Base-by-base conservation (phyloP, 2,888 invertebrate species). In the Perdita meconis region DNA sequence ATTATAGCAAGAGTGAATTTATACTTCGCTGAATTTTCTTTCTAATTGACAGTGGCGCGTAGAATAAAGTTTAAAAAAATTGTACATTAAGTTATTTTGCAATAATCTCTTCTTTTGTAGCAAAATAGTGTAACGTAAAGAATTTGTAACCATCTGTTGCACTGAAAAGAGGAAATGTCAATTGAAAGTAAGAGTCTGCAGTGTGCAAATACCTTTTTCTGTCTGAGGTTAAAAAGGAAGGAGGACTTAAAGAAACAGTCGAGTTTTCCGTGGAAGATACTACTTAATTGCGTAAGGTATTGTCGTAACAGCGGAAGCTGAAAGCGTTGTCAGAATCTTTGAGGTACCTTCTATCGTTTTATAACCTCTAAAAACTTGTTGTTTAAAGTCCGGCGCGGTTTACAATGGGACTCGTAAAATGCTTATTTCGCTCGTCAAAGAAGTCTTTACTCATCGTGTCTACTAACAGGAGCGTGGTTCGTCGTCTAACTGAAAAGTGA, bases 301-400 rank as follows among this genome's bases (percentile, higher is more conserved):
- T 68, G 65, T 69, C 77, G 60, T 44, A 63, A 68, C 68, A 50
- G 60, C 24, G 71, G 61, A 72, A 66, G 51, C 65, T 56, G 66
- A 56, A 51, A 73, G 22, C 22, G 47, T 55, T 59, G 34, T 60
- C 44, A 64, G 63, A 68, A 69, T 78, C 68, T 55, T 42, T 53
- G 40, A 76, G 80, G 76, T 76, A 81, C 57, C 79, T 73, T 78
- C 72, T 40, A 75, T 78, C 78, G 80, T 84, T 86, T 84, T 71
- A 74, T 73, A 85, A 87, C 84, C 86, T 86, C 85, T 87, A 86
- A 86, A 88, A 86, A 88, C 83, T 87, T 86, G 78, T 78, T 73
- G 30, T 65, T 65, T 67, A 76, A 68, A 77, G 73, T 78, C 78
- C 24, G 67, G 60, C 60, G 53, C 71, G 75, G 57, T 72, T 67